phyloP scores from a whole-genome alignment of 1,140 invertebrate species.

The Apis cerana region DNA sequence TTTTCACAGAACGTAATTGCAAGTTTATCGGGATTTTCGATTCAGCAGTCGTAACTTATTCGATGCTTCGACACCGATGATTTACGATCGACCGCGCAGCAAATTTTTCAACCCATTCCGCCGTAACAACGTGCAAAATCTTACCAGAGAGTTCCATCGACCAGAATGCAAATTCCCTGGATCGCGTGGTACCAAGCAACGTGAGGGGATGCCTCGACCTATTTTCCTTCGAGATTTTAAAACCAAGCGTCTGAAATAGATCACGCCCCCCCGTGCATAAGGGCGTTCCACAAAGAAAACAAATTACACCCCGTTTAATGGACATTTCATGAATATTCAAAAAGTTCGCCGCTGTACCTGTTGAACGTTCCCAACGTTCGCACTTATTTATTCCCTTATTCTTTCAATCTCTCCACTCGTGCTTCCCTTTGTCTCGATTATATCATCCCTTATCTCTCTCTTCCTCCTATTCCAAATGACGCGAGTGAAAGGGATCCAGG shows the following conservation, averaged over 20 bases:
- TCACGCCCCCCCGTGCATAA: not conserved
- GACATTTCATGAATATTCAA: slow-evolving; percentile 50
- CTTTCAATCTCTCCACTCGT: slow-evolving; percentile 27
- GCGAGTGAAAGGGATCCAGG: no score
- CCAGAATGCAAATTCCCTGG: not conserved
- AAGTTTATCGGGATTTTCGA: slow-evolving; percentile 24
- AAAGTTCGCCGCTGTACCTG: slow-evolving; percentile 38
- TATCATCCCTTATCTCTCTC: not conserved
- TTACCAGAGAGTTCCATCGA: not conserved
- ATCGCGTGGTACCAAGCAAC: not conserved
- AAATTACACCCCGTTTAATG: slow-evolving; percentile 47
- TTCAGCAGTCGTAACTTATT: not conserved
- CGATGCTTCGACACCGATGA: slow-evolving; percentile 6
- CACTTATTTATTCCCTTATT: slow-evolving; percentile 49
- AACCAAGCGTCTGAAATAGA: slow-evolving; percentile 21
- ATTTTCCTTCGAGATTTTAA: slow-evolving; percentile 15
- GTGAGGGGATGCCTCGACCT: no score
- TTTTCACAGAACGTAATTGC: slow-evolving; percentile 40
- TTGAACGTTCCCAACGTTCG: slow-evolving; percentile 32
- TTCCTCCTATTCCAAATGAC: not conserved
- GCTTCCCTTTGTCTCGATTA: slow-evolving; percentile 8
- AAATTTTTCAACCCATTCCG: not conserved
- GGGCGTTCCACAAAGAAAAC: slow-evolving; percentile 32
- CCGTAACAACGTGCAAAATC: not conserved
- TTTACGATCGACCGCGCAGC: not conserved